A percentile compares a stretch with the other conserved stretches of the same genome.
phyloP scores from a whole-genome alignment of 2,888 invertebrate genomes.

The Drosophila conformis region DNA sequence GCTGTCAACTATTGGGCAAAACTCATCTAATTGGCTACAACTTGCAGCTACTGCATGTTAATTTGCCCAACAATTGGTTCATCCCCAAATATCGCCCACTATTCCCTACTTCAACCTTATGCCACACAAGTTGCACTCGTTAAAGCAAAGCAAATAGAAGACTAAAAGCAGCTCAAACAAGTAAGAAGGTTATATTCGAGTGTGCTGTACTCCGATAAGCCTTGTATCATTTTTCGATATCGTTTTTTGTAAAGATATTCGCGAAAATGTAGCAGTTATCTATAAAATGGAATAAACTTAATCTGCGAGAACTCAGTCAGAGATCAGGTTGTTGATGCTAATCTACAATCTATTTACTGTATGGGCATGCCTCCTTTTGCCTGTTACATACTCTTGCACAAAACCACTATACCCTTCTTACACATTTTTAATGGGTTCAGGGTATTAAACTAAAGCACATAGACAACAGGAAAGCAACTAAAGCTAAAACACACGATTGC shows the following conservation, averaged over 20 bases:
- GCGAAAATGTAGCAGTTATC: neutral
- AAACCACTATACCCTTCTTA: neutral
- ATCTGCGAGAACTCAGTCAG: neutral
- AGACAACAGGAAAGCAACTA: slow-evolving; percentile 43
- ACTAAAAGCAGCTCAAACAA: slow-evolving; percentile 39
- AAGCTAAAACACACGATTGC: slow-evolving; percentile 48
- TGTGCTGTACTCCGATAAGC: neutral
- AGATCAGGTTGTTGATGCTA: neutral
- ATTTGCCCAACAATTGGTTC: slow-evolving; percentile 61
- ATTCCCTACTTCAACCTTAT: slow-evolving; percentile 2
- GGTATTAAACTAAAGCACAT: slow-evolving; percentile 35
- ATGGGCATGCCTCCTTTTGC: neutral
- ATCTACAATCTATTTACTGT: too few species aligned
- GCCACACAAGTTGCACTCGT: slow-evolving; percentile 36
- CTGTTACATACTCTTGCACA: neutral
- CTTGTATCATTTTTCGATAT: neutral
- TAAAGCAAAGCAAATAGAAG: slow-evolving; percentile 62
- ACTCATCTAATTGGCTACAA: slow-evolving; percentile 60
- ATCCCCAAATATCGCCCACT: slow-evolving; percentile 41
- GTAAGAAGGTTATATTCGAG: neutral
- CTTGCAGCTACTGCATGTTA: slow-evolving; percentile 74
- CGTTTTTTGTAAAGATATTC: neutral
- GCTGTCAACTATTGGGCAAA: slow-evolving; percentile 31
- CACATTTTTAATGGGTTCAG: neutral
- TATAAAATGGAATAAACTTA: neutral